Conservation (phyloP, 2,113 vertebrate species). For the Carassius auratus region DNA sequence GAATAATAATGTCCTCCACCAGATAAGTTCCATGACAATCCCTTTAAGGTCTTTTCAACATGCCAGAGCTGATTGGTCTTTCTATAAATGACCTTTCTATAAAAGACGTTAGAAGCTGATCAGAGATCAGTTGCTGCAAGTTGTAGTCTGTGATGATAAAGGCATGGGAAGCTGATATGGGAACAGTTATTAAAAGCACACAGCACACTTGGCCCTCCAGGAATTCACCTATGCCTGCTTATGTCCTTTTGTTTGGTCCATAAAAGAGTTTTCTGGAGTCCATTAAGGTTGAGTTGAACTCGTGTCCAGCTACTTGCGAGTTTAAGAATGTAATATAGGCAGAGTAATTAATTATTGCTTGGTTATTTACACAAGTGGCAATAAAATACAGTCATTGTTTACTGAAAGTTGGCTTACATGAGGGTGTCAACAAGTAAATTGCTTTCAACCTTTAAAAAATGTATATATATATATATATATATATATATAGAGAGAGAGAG, state of each 20-base stretch:
- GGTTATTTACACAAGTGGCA: not conserved
- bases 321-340: not conserved
- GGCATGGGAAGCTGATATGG: constrained; percentile 18
- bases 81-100: constrained; percentile 47
- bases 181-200: constrained; percentile 9
- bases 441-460: too few species aligned
- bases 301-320: not conserved
- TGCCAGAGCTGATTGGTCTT: constrained; percentile 52
- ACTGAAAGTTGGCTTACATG: not conserved
- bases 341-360: not conserved
- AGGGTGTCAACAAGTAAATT: not conserved
- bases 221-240: constrained; percentile 28
- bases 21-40: constrained; percentile 62
- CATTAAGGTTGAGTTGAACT: constrained; percentile 18
- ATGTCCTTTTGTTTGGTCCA: constrained; percentile 24
- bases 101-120: constrained; percentile 30
- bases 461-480: too few species aligned
- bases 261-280: constrained; percentile 30
- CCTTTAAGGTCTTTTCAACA: constrained; percentile 55
- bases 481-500: too few species aligned
- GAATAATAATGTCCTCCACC: constrained; percentile 60
- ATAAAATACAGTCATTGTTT: not conserved
- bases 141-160: not conserved
- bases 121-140: constrained; percentile 35
- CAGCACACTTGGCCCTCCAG: constrained; percentile 8